These are phyloP conservation scores for Sebastes iracundus DNA, from an alignment of 2,797 vertebrate species.

Conservation along the genomic window DNA sequence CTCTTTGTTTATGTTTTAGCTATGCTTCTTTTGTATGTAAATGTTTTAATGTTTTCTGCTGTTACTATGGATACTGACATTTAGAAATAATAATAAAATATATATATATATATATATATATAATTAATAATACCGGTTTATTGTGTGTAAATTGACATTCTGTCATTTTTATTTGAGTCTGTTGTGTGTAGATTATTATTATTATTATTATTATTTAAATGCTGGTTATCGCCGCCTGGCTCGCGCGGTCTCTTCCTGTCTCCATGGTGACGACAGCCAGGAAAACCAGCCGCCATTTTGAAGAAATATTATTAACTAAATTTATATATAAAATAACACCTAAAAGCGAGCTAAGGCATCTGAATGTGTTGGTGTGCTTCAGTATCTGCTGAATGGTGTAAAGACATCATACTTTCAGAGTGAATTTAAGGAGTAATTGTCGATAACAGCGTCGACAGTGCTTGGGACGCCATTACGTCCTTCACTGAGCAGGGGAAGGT, in stretches of 20 bases:
- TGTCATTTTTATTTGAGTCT: not conserved
- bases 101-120: too few species aligned
- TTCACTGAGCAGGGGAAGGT: slow-evolving; percentile 53
- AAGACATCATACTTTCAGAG: rapidly evolving
- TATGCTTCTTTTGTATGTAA: too few species aligned
- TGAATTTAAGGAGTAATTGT: rapidly evolving
- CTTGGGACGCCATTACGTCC: slow-evolving; percentile 68
- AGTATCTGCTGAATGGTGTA: rapidly evolving
- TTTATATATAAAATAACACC: not conserved
- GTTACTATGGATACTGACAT: too few species aligned
- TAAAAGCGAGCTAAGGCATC: not conserved
- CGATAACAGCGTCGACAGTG: not conserved
- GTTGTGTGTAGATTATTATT: not conserved
- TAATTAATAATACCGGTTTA: rapidly evolving
- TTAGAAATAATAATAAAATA: too few species aligned
- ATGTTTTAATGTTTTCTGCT: too few species aligned
- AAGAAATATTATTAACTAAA: not conserved
- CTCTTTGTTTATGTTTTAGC: too few species aligned
- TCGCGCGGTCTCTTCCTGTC: not conserved
- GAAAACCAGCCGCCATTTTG: slow-evolving; percentile 71
- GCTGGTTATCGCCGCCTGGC: not conserved
- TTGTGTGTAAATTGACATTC: rapidly evolving
- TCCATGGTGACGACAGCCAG: not conserved
- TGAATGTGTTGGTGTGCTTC: rapidly evolving
- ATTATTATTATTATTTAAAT: not conserved